Evolutionary conservation across 1,140 invertebrate species (phyloP).

Genomic region (Mizuhopecten yessoensis): DNA sequence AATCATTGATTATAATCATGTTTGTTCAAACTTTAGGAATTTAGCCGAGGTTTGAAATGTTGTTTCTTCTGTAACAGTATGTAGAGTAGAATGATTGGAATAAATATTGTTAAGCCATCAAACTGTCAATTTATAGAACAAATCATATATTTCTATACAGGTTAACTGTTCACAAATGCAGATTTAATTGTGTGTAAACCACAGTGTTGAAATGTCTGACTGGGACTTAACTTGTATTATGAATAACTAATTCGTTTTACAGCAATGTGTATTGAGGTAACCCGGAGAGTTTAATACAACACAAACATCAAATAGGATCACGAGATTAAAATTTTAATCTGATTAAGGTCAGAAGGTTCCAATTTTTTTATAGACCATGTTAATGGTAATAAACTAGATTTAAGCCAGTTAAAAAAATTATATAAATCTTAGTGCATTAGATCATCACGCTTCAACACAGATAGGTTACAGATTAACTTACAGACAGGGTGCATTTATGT

Average conservation of each 20-base stretch:
- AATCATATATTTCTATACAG: too few species aligned
- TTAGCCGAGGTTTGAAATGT: too few species aligned
- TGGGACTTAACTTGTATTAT: too few species aligned
- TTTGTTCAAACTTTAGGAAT: too few species aligned
- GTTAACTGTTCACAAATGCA: too few species aligned
- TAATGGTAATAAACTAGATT: background rate
- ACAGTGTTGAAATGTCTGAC: too few species aligned
- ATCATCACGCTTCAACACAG: background rate
- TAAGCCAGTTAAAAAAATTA: background rate
- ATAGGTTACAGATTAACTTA: too few species aligned
- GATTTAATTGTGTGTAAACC: too few species aligned
- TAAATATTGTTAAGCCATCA: background rate
- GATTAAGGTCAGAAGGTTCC: background rate
- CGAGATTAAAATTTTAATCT: conserved; percentile 10
- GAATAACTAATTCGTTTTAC: too few species aligned
- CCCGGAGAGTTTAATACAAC: background rate
- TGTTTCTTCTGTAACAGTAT: background rate
- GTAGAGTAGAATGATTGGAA: background rate
- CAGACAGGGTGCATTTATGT: too few species aligned
- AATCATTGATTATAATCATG: too few species aligned
- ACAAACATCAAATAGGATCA: conserved; percentile 18
- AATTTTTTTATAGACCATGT: background rate
- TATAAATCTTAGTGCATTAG: background rate
- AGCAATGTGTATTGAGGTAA: background rate
- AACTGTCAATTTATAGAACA: too few species aligned